Conservation (phyloP, 2,888 invertebrate species). For the Nemapogon koenigi region DNA sequence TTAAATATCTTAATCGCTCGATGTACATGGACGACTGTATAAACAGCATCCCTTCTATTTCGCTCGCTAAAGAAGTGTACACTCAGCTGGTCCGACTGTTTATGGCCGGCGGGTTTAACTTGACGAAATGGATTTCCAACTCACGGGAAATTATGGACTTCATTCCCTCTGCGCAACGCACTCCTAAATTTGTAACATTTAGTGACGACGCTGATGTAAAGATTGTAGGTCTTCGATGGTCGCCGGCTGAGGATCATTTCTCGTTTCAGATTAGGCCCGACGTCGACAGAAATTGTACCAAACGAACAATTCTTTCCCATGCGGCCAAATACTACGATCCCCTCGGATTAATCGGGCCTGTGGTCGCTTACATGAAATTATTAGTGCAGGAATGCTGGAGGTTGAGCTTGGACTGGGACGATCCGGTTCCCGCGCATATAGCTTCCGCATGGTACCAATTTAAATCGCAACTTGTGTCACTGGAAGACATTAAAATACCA, state of each 20-base stretch:
- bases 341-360: slow-evolving; percentile 1
- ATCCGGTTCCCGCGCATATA: not conserved
- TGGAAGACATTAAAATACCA: not conserved
- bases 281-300: not conserved
- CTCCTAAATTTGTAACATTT: slow-evolving; percentile 1
- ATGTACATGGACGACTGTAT: slow-evolving; percentile 16
- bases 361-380: slow-evolving; percentile 5
- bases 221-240: slow-evolving; percentile 7
- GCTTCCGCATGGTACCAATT: slow-evolving; percentile 1
- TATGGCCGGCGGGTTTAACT: slow-evolving; percentile 13
- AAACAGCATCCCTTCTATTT: not conserved
- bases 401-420: slow-evolving; percentile 5
- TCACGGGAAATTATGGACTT: slow-evolving; percentile 1
- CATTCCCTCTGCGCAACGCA: slow-evolving; percentile 2
- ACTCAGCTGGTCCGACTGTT: slow-evolving; percentile 14
- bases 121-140: slow-evolving; percentile 14
- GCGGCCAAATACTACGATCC: slow-evolving; percentile 1
- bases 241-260: slow-evolving; percentile 2
- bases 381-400: slow-evolving; percentile 7
- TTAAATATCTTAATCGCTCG: not conserved
- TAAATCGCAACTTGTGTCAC: not conserved
- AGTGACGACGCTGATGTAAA: not conserved
- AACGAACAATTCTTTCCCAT: slow-evolving; percentile 4
- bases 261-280: not conserved
- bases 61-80: not conserved